Conservation (phyloP, 2,888 invertebrate species). For the Carabus problematicus region DNA sequence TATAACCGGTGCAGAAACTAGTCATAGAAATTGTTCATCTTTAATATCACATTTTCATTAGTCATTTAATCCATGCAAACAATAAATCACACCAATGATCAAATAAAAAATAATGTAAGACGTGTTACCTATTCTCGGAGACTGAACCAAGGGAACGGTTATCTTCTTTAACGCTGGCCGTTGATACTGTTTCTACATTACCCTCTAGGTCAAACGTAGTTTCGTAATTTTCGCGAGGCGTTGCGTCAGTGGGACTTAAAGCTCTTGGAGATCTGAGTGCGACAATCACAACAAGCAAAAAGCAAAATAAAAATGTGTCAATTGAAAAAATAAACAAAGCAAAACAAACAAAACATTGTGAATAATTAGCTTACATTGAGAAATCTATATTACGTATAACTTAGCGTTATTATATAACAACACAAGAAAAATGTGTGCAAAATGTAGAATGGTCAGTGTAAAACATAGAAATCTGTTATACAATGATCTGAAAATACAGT, state of each 20-base stretch:
- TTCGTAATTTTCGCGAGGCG: conserved; percentile 77
- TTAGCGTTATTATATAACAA: neutral
- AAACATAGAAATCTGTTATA: conserved; percentile 3
- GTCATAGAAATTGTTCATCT: neutral
- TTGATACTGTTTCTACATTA: conserved; percentile 90
- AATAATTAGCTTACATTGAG: conserved; percentile 5
- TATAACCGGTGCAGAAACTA: no score
- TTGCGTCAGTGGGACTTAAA: conserved; percentile 60
- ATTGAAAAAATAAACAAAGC: conserved; percentile 42
- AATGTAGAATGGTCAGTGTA: conserved; percentile 3
- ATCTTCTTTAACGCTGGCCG: conserved; percentile 79
- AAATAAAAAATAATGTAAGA: conserved; percentile 5
- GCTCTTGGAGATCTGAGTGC: conserved; percentile 56
- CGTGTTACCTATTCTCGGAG: conserved; percentile 77
- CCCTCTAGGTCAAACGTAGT: conserved; percentile 91
- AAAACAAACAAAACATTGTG: conserved; percentile 45
- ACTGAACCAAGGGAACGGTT: conserved; percentile 70
- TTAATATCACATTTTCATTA: conserved; percentile 1
- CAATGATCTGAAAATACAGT: neutral
- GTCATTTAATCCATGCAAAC: neutral
- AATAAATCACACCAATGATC: conserved; percentile 8
- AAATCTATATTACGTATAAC: conserved; percentile 1
- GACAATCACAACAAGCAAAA: conserved; percentile 45
- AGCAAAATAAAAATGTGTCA: conserved; percentile 42
- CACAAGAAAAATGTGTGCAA: neutral